These are phyloP conservation scores for Betta splendens DNA, from an alignment of 2,797 vertebrate species.

Conservation along the genomic window DNA sequence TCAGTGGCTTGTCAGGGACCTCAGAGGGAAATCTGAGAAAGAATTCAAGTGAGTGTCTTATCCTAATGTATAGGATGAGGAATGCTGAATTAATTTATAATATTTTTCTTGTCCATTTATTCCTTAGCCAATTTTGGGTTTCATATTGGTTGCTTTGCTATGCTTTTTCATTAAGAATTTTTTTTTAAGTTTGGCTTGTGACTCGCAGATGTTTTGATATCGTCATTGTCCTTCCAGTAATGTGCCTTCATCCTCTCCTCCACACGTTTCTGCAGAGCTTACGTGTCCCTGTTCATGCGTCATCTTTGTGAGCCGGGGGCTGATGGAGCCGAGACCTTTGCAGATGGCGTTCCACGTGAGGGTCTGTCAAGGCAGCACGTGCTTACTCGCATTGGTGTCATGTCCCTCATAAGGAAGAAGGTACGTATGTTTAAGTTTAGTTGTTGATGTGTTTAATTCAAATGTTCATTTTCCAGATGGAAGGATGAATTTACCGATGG, in stretches of 20 bases:
- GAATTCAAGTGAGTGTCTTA: slow-evolving; percentile 93
- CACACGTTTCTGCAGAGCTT: slow-evolving; percentile 81
- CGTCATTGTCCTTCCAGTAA: neutral
- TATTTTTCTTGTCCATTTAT: too few relatives aligned
- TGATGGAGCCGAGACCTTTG: slow-evolving; percentile 97
- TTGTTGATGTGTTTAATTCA: neutral
- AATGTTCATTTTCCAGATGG: neutral
- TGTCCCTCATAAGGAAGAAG: slow-evolving; percentile 99
- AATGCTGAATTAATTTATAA: too few relatives aligned
- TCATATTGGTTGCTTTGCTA: neutral
- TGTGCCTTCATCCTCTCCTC: neutral
- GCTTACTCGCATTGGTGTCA: slow-evolving; percentile 96
- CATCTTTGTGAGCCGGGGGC: slow-evolving; percentile 97
- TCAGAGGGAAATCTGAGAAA: slow-evolving; percentile 97
- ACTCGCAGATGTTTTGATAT: neutral
- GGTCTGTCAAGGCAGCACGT: slow-evolving; percentile 96
- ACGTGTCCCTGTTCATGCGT: slow-evolving; percentile 97
- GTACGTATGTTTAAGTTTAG: slow-evolving; percentile 75
- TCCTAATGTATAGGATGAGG: neutral
- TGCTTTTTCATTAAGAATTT: neutral
- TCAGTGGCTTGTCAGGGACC: slow-evolving; percentile 97
- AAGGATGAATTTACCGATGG: neutral
- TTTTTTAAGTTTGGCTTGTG: neutral
- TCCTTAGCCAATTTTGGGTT: too few relatives aligned
- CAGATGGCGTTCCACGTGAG: slow-evolving; percentile 95